Evolutionary conservation across 2,113 vertebrate genomes (phyloP), one percentile per base, ranked within the genome.

Genomic region (Excalfactoria chinensis): DNA sequence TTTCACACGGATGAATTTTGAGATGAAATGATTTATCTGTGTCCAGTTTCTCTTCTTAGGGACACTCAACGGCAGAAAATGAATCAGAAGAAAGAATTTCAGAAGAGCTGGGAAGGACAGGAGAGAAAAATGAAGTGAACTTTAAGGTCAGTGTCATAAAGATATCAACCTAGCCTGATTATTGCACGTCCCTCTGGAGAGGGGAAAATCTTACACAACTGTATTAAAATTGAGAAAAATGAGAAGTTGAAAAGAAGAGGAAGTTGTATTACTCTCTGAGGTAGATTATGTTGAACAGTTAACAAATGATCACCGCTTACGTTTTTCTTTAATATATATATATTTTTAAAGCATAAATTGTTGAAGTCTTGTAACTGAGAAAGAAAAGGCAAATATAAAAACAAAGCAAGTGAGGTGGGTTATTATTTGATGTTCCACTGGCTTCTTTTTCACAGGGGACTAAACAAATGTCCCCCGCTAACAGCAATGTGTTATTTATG

Each of bases 181-280:
- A 93, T 89, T 97, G 53, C 88, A 63, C 89, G 76, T 88, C 68
- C 93, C 94, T 97, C 95, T 91, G 78, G 95, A 97, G 95, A 95
- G 72, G 87, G 82, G 37, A 89, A 81, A 96, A 74, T 91, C 79
- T 88, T 90, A 60, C 48, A 81, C 79, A 97, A 95, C 95, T 95
- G 77, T 96, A 97, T 97, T 97, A 97, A 93, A 95, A 55, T 32
- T 94, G 88, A 95, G 96, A 92, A 95, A 96, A 97, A 94, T 90
- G 90, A 96, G 95, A 96, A 93, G 84, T 85, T 95, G 96, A 94
- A 97, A 95, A 96, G 87, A 88, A 94, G 88, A 97, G 93, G 97
- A 97, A 97, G 97, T 97, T 96, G 87, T 93, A 83, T 96, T 97
- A 97, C 93, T 95, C 62, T 95, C 88, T 90, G 64, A 89, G 78